Base-by-base conservation (phyloP, 2,888 invertebrate species). In the Melinaea marsaeus region DNA sequence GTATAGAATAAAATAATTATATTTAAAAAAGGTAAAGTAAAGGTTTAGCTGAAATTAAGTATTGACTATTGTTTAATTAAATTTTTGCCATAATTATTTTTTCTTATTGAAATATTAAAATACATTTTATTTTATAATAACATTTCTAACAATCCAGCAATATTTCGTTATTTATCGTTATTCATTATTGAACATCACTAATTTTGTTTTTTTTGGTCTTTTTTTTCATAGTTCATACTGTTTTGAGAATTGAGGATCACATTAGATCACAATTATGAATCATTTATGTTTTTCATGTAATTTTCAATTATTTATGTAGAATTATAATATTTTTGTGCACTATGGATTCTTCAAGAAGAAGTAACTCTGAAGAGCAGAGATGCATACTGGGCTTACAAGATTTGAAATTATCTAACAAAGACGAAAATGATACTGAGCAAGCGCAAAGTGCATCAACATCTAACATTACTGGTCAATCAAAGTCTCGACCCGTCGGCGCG, bases 401-500 rank as follows among this genome's bases (percentile, higher is more conserved):
- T 87, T 88, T 91, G 79, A 90, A 90, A 85, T 77, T 90, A 76
- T 79, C 86, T 75, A 89, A 88, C 84, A 89, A 89, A 85, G 86
- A 85, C 76, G 88, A 89, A 75, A 86, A 87, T 80, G 84, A 79
- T 74, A 86, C 88, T 86, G 90, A 88, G 89, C 89, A 89, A 79
- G 89, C 90, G 88, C 90, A 89, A 78, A 81, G 84, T 70, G 79
- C 80, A 68, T 81, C 85, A 70, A 75, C 85, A 70, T 80, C 86
- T 63, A 88, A 85, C 79, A 75, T 82, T 73, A 82, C 79, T 76
- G 77, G 80, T 67, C 79, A 84, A 68, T 78, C 83, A 61, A 92
- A 92, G 84, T 86, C 88, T 75, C 88, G 93, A 72, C 85, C 93
- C 51, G 90, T 94, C 58, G 93, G 94, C 69, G 93, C 93, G 62